Percentiles rank a stretch among this genome's conserved stretches.
These are phyloP conservation scores for Drosophila sucinea DNA, from an alignment of 1,140 invertebrate species.

Conservation along the genomic window DNA sequence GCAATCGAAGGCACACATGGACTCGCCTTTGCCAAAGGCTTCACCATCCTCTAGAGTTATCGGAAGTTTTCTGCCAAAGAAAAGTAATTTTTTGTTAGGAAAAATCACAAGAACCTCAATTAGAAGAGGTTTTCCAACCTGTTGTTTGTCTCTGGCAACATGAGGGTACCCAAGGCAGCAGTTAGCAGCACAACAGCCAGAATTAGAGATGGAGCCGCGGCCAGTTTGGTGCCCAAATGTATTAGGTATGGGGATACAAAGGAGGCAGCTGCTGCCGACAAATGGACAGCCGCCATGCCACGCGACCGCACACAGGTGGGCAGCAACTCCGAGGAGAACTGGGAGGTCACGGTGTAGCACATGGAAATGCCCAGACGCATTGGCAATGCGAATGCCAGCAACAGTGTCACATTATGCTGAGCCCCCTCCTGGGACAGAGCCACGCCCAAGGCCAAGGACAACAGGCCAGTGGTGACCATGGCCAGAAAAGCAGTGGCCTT, in stretches of 20 bases:
- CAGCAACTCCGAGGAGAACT: constrained; percentile 63
- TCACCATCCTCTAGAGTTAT: constrained; percentile 69
- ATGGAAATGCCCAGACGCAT: constrained; percentile 66
- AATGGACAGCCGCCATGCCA: constrained; percentile 61
- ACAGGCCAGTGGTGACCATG: constrained; percentile 48
- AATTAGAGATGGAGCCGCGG: constrained; percentile 59
- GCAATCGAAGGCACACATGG: constrained; percentile 83
- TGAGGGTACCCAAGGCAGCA: constrained; percentile 39
- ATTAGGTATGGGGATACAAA: constrained; percentile 65
- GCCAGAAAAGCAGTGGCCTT: constrained; percentile 64
- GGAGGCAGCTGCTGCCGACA: constrained; percentile 60
- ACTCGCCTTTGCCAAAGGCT: constrained; percentile 57
- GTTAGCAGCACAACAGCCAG: constrained; percentile 43
- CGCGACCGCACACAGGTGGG: constrained; percentile 67
- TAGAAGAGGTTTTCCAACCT: constrained; percentile 40
- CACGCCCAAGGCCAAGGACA: constrained; percentile 72
- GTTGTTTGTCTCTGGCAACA: constrained; percentile 69
- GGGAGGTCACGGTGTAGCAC: constrained; percentile 66
- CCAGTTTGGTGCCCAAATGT: constrained; percentile 55
- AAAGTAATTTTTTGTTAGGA: constrained; percentile 8
- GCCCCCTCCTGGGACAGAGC: constrained; percentile 54
- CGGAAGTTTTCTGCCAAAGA: constrained; percentile 59
- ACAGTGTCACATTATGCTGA: constrained; percentile 48
- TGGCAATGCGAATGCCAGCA: constrained; percentile 65
- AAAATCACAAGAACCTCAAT: neutral